These are phyloP conservation scores for Akabosia matsudoensis DNA, from an alignment of 1,140 invertebrate genomes.

Conservation along the genomic window DNA sequence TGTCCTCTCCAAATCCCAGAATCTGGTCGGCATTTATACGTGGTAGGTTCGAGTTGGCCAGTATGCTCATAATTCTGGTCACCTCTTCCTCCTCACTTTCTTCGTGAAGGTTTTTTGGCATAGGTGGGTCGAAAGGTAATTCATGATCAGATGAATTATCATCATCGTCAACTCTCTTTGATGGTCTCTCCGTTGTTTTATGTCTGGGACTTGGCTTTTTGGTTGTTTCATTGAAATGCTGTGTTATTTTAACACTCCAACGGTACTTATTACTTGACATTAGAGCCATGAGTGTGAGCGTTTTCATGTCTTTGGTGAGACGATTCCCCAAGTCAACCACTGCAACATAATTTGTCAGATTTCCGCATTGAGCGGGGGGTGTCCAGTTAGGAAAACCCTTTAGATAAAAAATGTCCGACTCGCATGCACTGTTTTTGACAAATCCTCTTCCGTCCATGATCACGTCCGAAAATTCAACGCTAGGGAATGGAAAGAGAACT, in stretches of 20 bases:
- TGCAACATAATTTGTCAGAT: conserved; percentile 8
- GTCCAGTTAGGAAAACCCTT: conserved; percentile 10
- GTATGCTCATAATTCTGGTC: neutral
- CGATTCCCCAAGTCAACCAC: neutral
- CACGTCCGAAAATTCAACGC: neutral
- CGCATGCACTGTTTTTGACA: neutral
- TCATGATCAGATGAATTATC: neutral
- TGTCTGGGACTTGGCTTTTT: neutral
- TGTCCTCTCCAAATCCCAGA: neutral
- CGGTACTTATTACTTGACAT: conserved; percentile 4
- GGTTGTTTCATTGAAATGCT: neutral
- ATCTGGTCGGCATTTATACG: neutral
- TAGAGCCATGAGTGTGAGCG: neutral
- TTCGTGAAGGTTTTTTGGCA: neutral
- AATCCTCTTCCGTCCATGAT: conserved; percentile 13
- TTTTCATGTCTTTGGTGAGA: neutral
- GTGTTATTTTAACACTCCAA: conserved; percentile 1
- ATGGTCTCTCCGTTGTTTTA: neutral
- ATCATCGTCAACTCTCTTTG: neutral
- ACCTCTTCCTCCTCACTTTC: neutral
- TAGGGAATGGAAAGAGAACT: too few species aligned
- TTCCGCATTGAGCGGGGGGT: conserved; percentile 2
- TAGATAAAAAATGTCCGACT: conserved; percentile 6
- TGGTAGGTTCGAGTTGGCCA: neutral
- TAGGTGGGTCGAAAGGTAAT: neutral